phyloP scores from a whole-genome alignment of 2,113 vertebrate genomes.

The Nerophis ophidion region DNA sequence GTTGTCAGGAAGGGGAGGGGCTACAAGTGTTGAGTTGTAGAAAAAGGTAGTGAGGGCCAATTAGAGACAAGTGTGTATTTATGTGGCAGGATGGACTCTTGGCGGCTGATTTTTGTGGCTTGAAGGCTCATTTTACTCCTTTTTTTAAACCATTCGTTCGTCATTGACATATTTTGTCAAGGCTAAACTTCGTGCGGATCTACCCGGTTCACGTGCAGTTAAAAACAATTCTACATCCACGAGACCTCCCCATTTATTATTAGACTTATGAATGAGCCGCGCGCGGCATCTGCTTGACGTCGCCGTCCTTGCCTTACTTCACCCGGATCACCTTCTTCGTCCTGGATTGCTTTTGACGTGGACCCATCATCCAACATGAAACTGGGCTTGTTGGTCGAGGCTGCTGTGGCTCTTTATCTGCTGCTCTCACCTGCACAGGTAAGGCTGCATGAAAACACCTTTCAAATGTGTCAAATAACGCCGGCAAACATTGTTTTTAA shows the following conservation, averaged over 20 bases:
- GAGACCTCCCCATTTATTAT: not conserved
- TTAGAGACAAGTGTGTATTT: slow-evolving; percentile 64
- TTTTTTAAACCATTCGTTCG: not conserved
- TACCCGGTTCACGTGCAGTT: no score
- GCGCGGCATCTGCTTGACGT: not conserved
- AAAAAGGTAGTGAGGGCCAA: slow-evolving; percentile 64
- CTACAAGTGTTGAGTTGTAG: slow-evolving; percentile 61
- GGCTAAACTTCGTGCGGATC: not conserved
- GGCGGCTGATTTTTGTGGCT: not conserved
- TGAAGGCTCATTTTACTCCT: not conserved
- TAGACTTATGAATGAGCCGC: not conserved
- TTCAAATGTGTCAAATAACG: not conserved
- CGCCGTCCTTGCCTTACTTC: not conserved
- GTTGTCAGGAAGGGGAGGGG: slow-evolving; percentile 67
- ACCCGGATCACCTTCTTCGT: slow-evolving; percentile 13
- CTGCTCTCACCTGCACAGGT: slow-evolving; percentile 74
- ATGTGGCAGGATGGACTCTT: slow-evolving; percentile 17
- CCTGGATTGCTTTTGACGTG: slow-evolving; percentile 4
- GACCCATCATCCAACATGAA: slow-evolving; percentile 59
- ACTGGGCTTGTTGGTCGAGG: slow-evolving; percentile 51
- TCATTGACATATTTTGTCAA: not conserved
- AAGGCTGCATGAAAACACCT: not conserved
- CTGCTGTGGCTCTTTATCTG: slow-evolving; percentile 61
- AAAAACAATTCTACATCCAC: not conserved
- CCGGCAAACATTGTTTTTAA: not conserved